Percentiles rank a stretch among this genome's conserved stretches.
Conservation (phyloP, 2,797 vertebrate species). For the Chiroxiphia lanceolata region DNA sequence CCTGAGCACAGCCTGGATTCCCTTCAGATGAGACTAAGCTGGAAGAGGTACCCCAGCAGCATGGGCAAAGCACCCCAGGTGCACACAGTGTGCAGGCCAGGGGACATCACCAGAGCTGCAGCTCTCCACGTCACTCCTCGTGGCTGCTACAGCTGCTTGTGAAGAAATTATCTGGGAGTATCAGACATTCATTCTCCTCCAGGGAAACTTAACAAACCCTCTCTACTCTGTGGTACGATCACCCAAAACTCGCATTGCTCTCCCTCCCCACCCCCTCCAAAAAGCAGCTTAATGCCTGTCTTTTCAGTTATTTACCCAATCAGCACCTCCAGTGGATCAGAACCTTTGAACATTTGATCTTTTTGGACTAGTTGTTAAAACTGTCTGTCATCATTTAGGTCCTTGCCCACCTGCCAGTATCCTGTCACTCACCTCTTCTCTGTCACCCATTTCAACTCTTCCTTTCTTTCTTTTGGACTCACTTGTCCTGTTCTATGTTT, state of each 20-base stretch:
- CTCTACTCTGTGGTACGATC: neutral
- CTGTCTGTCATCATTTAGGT: neutral
- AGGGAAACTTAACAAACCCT: neutral
- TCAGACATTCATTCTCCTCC: neutral
- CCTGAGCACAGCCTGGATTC: fast-evolving
- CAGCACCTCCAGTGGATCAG: neutral
- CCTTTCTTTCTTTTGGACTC: neutral
- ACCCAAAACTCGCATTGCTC: neutral
- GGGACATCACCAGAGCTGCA: neutral
- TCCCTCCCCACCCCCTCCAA: neutral
- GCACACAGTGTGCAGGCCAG: fast-evolving
- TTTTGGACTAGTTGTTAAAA: neutral
- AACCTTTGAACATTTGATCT: neutral
- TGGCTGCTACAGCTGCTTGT: neutral
- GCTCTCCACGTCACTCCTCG: neutral
- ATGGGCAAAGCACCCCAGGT: neutral
- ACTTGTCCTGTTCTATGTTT: neutral
- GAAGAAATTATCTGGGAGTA: neutral
- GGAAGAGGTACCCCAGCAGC: neutral
- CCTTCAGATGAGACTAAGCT: neutral
- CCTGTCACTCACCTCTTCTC: neutral
- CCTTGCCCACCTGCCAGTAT: neutral
- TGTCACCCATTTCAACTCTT: neutral
- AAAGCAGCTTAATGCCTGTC: neutral
- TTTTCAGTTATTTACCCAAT: neutral